Base-by-base conservation (phyloP, 2,888 invertebrate genomes). In the Cryptus armator region DNA sequence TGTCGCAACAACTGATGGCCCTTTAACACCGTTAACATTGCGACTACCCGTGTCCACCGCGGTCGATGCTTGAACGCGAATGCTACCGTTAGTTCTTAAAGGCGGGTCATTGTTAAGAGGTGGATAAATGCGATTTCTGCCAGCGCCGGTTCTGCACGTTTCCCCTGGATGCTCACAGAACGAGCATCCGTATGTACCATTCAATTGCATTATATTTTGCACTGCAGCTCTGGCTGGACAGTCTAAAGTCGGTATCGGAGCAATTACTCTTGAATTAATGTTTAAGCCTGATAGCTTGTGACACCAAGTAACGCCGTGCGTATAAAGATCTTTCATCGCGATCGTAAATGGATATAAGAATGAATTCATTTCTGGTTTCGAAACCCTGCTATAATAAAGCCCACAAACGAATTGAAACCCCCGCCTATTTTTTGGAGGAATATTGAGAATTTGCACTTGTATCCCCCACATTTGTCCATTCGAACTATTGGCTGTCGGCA, bases 121-220 rank as follows among this genome's bases (percentile, higher is more conserved):
- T 2, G 12, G 19, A 62, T 62, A 76, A 7, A 62, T 19, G 12
- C 43, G 68, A 67, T 59, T 56, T 12, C 1, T 7, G 2, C 68
- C 68, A 19, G 53, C 24, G 0, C 76, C 76, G 7, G 64, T 64
- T 37, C 32, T 19, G 70, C 71, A 84, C 2, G 77, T 81, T 59
- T 72, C 72, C 5, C 84, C 84, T 24, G 64, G 70, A 32, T 80
- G 74, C 37, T 84, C 82, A 29, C 84, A 86, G 53, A 51, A 72
- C 56, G 82, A 79, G 48, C 86, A 86, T 10, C 86, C 81, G 19
- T 29, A 75, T 43, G 53, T 62, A 7, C 79, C 84, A 53, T 81
- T 86, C 29, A 62, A 84, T 32, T 71, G 74, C 19, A 62, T 78
- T n/a, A 83, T 4, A 46, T 86, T 86, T 74, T 84, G 82, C 2